Conservation (phyloP, 2,888 invertebrate species). For the Neocrepidodera transversa region DNA sequence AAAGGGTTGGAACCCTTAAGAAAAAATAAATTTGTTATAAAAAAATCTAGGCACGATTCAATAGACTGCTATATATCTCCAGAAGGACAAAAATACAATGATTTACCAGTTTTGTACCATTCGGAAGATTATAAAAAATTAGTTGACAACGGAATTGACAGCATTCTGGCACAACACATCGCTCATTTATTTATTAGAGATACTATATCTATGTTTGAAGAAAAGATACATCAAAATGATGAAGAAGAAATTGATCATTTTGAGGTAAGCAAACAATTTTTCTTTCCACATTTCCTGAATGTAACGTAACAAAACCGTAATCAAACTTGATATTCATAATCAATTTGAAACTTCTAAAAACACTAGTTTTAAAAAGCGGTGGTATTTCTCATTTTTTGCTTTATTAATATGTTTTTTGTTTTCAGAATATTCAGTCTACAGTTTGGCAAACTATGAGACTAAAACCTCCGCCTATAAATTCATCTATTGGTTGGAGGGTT, state of each 20-base stretch:
- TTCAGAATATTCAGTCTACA: slow-evolving; percentile 95
- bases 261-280: slow-evolving; percentile 78
- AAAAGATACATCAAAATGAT: slow-evolving; percentile 94
- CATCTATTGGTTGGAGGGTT: slow-evolving; percentile 97
- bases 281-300: too few species aligned
- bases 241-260: slow-evolving; percentile 95
- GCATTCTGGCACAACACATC: slow-evolving; percentile 90
- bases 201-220: slow-evolving; percentile 92
- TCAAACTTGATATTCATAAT: too few species aligned
- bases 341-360: too few species aligned
- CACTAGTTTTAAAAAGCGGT: too few species aligned
- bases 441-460: slow-evolving; percentile 99
- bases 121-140: slow-evolving; percentile 82
- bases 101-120: slow-evolving; percentile 89
- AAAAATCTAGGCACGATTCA: slow-evolving; percentile 96
- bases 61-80: slow-evolving; percentile 96
- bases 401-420: slow-evolving; percentile 37
- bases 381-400: not conserved
- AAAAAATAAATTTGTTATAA: slow-evolving; percentile 80
- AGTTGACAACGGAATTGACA: slow-evolving; percentile 88
- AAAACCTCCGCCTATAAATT: slow-evolving; percentile 96
- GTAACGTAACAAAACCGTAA: too few species aligned
- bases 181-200: slow-evolving; percentile 99
- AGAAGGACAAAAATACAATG: slow-evolving; percentile 90
- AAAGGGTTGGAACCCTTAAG: slow-evolving; percentile 77